Evolutionary conservation across 2,113 vertebrate genomes (phyloP).

Genomic region (Pandion haliaetus): DNA sequence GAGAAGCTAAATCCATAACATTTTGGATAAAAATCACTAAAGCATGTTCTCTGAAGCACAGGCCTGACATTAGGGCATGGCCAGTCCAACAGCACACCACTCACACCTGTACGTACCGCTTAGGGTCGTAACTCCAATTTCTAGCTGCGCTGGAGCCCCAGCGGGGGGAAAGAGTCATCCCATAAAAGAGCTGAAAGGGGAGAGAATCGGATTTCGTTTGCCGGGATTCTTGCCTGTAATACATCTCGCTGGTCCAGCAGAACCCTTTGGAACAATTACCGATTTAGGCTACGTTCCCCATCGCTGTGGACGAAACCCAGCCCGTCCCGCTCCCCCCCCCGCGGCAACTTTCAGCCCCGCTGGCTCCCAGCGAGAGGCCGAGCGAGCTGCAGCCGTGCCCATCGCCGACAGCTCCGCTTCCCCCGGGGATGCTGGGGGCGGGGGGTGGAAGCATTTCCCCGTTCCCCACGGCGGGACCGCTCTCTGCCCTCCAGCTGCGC

Average conservation of each 20-base stretch:
- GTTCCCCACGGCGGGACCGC: background rate
- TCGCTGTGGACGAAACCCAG: background rate
- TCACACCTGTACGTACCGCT: background rate
- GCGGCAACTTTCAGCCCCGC: background rate
- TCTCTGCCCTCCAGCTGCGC: background rate
- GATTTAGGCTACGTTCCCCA: background rate
- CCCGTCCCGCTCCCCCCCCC: background rate
- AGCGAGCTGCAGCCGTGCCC: background rate
- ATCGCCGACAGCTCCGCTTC: background rate
- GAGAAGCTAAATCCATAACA: background rate
- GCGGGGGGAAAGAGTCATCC: background rate
- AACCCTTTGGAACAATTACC: background rate
- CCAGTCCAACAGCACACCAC: too few species aligned
- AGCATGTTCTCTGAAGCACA: background rate
- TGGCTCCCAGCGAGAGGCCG: background rate
- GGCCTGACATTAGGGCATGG: accelerated
- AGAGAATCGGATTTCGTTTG: background rate
- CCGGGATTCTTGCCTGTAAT: background rate
- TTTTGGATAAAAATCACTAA: background rate
- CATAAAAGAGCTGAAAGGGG: background rate
- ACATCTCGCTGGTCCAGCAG: background rate
- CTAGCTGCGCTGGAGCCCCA: background rate
- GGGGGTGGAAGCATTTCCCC: background rate
- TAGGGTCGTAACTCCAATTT: accelerated
- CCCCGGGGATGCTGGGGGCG: background rate